Percentiles rank a stretch among this genome's conserved stretches.
Evolutionary conservation across 2,888 invertebrate genomes (phyloP).

Genomic region (Cremastinae sp.): DNA sequence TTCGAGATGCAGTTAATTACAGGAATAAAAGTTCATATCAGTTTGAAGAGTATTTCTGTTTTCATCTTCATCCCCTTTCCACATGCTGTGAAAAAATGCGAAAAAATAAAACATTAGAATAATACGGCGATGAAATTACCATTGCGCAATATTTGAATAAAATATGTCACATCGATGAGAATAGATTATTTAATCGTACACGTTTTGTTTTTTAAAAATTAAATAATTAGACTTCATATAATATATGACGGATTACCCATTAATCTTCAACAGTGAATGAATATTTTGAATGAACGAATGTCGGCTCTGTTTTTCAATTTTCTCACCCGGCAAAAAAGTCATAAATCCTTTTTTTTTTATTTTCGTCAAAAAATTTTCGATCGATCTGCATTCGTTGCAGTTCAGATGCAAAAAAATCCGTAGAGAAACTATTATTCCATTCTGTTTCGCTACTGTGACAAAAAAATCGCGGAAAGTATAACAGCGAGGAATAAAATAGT

Average conservation of each 20-base stretch:
- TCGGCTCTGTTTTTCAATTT: neutral
- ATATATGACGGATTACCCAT: too few species aligned
- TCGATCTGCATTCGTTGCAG: neutral
- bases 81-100: neutral
- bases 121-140: too few species aligned
- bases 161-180: too few species aligned
- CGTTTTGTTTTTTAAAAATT: too few species aligned
- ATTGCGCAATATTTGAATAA: too few species aligned
- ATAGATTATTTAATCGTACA: too few species aligned
- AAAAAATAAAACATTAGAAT: too few species aligned
- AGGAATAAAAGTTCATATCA: conserved; percentile 28
- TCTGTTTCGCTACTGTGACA: neutral
- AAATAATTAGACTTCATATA: too few species aligned
- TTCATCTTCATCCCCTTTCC: neutral
- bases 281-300: too few species aligned
- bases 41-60: conserved; percentile 19
- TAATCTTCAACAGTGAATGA: too few species aligned
- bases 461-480: conserved; percentile 13
- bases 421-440: neutral
- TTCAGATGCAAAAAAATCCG: neutral
- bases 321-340: neutral
- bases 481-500: conserved; percentile 4
- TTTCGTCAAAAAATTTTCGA: neutral
- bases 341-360: neutral
- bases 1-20: conserved; percentile 39